Percentiles rank a stretch among this genome's conserved stretches.
Conservation (phyloP, 2,888 invertebrate genomes). For the Tetramorium bicarinatum region DNA sequence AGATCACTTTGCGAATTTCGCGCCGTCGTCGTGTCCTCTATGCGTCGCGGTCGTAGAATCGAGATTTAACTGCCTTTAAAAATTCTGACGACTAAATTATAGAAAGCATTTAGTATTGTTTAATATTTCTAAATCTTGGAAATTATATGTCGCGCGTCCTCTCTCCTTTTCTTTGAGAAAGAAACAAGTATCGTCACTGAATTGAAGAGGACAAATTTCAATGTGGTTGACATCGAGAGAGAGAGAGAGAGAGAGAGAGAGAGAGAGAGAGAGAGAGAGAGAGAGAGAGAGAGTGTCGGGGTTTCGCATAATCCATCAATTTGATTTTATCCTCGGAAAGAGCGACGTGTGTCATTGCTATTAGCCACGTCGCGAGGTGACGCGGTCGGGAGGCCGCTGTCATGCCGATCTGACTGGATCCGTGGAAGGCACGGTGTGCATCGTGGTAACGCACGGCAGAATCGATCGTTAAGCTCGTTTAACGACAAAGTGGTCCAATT, state of each 20-base stretch:
- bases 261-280: neutral
- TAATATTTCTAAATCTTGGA: neutral
- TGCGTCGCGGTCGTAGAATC: neutral
- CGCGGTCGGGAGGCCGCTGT: constrained; percentile 45
- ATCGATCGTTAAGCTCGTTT: constrained; percentile 77
- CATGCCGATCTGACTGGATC: constrained; percentile 27
- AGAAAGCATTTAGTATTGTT: neutral
- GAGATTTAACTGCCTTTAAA: neutral
- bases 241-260: too few relatives aligned
- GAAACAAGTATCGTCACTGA: neutral
- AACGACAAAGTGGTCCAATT: constrained; percentile 75
- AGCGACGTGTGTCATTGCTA: neutral
- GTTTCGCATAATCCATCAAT: neutral
- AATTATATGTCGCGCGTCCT: neutral
- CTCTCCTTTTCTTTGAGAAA: too few relatives aligned
- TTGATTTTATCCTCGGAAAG: neutral
- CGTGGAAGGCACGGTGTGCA: constrained; percentile 32
- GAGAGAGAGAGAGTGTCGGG: neutral
- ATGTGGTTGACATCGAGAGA: neutral
- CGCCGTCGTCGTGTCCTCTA: neutral
- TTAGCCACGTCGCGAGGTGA: neutral
- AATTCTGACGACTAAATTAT: neutral
- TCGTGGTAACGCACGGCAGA: constrained; percentile 65
- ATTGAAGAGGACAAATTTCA: neutral
- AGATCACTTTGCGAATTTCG: neutral